These are phyloP conservation scores for Xylophagus ater DNA, from an alignment of 2,888 invertebrate genomes.

Conservation along the genomic window DNA sequence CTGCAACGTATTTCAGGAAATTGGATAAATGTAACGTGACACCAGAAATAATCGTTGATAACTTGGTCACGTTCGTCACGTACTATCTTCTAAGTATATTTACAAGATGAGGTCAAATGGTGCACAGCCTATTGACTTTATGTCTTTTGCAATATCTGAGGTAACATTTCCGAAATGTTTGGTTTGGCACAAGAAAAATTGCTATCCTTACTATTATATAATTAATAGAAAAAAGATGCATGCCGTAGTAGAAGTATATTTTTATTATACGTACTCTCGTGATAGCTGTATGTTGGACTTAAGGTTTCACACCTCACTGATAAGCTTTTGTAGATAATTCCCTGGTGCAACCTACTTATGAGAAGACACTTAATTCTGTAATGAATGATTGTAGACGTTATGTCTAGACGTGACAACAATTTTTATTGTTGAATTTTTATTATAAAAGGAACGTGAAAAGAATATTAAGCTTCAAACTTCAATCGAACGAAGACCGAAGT, in stretches of 20 bases:
- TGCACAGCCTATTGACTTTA: conserved; percentile 13
- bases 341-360: too few species aligned
- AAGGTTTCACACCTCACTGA: too few species aligned
- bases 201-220: too few species aligned
- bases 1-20: conserved; percentile 9
- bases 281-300: too few species aligned
- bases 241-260: too few species aligned
- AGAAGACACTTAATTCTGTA: conserved; percentile 39
- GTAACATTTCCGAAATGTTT: too few species aligned
- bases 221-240: too few species aligned
- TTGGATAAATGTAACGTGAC: conserved; percentile 12
- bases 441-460: conserved; percentile 11
- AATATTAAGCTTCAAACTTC: conserved; percentile 2
- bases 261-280: too few species aligned
- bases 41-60: conserved; percentile 10
- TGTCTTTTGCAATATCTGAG: conserved; percentile 1
- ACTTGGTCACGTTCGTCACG: conserved; percentile 11
- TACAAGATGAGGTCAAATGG: conserved; percentile 12
- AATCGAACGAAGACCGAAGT: background rate
- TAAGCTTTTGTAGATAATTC: too few species aligned
- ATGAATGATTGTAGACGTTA: conserved; percentile 41
- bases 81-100: too few species aligned
- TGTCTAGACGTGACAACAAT: conserved; percentile 40
- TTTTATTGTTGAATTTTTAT: conserved; percentile 23
- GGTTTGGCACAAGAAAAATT: too few species aligned